Evolutionary conservation across 1,140 invertebrate genomes (phyloP).

Genomic region (Microplitis demolitor): DNA sequence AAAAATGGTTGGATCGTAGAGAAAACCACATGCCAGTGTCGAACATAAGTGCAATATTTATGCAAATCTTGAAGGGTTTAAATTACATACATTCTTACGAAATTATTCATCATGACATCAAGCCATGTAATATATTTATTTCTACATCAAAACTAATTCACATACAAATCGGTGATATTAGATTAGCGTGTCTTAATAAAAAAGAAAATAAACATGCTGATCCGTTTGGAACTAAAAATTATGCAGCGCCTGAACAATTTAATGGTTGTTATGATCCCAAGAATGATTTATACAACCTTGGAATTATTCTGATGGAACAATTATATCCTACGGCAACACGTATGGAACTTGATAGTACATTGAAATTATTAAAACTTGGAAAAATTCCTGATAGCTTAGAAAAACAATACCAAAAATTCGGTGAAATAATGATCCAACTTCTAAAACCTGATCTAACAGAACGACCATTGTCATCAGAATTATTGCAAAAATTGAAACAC

Average conservation of each 20-base stretch:
- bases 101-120: conserved; percentile 84
- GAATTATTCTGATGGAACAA: conserved; percentile 79
- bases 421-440: too few relatives aligned
- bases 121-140: conserved; percentile 85
- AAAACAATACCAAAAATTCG: background rate
- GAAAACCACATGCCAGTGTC: conserved; percentile 52
- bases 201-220: conserved; percentile 59
- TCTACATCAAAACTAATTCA: conserved; percentile 54
- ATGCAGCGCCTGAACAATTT: conserved; percentile 85
- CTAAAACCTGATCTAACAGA: too few relatives aligned
- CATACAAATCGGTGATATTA: conserved; percentile 81
- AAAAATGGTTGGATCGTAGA: conserved; percentile 72
- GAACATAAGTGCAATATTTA: conserved; percentile 67
- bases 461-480: too few relatives aligned
- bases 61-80: conserved; percentile 73
- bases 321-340: conserved; percentile 72
- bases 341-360: conserved; percentile 73
- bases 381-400: conserved; percentile 36
- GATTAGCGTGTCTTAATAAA: conserved; percentile 73
- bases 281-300: conserved; percentile 81
- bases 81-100: conserved; percentile 78
- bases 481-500: too few relatives aligned
- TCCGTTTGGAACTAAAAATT: conserved; percentile 74
- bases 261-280: conserved; percentile 72
- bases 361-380: conserved; percentile 50